These are phyloP conservation scores for Gobionotothen gibberifrons DNA, from an alignment of 2,797 vertebrate species.

Conservation along the genomic window DNA sequence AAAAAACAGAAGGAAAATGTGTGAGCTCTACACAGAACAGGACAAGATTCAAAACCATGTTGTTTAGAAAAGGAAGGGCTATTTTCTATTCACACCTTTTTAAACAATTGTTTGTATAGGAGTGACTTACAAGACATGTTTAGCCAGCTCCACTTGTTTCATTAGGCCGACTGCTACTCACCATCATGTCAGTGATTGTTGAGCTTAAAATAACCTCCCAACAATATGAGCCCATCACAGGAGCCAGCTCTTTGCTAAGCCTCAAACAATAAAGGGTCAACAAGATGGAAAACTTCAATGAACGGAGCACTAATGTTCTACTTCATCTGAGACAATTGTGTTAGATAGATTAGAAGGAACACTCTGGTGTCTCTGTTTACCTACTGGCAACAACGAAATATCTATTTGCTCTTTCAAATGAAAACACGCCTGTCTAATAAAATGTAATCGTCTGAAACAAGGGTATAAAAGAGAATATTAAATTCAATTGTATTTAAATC, in stretches of 20 bases:
- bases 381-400: slow-evolving; percentile 20
- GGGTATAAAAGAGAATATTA: slow-evolving; percentile 16
- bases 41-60: neutral
- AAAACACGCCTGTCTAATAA: slow-evolving; percentile 25
- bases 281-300: slow-evolving; percentile 27
- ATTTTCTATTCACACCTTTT: slow-evolving; percentile 17
- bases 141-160: slow-evolving; percentile 72
- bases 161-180: slow-evolving; percentile 28
- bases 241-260: slow-evolving; percentile 38
- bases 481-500: slow-evolving; percentile 40
- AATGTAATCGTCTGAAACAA: slow-evolving; percentile 39
- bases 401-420: slow-evolving; percentile 5
- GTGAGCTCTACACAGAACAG: neutral
- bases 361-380: slow-evolving; percentile 41
- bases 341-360: slow-evolving; percentile 17
- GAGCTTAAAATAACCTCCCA: slow-evolving; percentile 50
- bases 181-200: slow-evolving; percentile 39
- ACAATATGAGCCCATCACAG: slow-evolving; percentile 28
- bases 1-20: neutral
- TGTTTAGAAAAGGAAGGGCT: neutral
- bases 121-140: slow-evolving; percentile 72
- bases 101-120: slow-evolving; percentile 20
- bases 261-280: slow-evolving; percentile 42
- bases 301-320: slow-evolving; percentile 6
- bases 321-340: slow-evolving; percentile 1